Conservation (phyloP, 2,888 invertebrate species). For the Leptinotarsa haldemani region DNA sequence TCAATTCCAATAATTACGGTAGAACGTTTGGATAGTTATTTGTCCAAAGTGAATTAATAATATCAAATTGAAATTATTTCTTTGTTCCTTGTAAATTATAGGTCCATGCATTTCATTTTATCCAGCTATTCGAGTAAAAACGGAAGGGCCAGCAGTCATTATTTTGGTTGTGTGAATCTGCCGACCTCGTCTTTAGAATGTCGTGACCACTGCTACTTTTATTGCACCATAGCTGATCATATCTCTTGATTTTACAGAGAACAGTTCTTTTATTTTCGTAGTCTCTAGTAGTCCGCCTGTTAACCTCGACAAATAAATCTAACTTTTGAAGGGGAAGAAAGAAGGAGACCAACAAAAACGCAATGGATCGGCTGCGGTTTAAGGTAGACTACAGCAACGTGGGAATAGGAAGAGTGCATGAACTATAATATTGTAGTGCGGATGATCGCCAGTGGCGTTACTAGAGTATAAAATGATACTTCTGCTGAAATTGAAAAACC, state of each 20-base stretch:
- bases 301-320: conserved; percentile 18
- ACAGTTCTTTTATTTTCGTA: conserved; percentile 10
- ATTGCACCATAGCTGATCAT: conserved; percentile 5
- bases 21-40: too few species aligned
- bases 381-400: conserved; percentile 14
- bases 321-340: conserved; percentile 15
- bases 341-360: conserved; percentile 21
- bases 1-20: too few species aligned
- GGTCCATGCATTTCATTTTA: not conserved
- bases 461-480: not conserved
- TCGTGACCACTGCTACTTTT: conserved; percentile 16
- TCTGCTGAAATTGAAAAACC: not conserved
- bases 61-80: too few species aligned
- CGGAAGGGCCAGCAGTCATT: not conserved
- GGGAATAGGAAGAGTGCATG: conserved; percentile 23
- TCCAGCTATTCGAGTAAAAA: not conserved
- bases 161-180: not conserved
- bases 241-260: conserved; percentile 16
- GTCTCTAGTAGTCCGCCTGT: conserved; percentile 5
- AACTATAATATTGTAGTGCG: conserved; percentile 18
- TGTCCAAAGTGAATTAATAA: too few species aligned
- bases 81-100: too few species aligned
- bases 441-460: conserved; percentile 14
- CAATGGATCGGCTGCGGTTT: conserved; percentile 20
- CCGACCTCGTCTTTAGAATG: not conserved